phyloP scores from a whole-genome alignment of 2,797 vertebrate species.

The Podarcis siculus region DNA sequence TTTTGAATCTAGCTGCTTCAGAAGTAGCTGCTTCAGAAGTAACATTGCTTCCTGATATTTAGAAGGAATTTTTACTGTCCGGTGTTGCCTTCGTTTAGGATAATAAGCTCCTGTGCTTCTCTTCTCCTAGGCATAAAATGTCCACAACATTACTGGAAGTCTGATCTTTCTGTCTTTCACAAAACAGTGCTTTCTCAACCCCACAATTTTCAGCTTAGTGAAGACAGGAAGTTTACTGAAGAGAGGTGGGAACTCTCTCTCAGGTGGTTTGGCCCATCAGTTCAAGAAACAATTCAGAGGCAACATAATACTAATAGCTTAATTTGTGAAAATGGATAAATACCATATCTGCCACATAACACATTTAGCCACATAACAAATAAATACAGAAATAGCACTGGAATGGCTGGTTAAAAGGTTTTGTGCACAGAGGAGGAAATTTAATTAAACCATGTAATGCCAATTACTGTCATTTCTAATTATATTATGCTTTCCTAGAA shows the following conservation, averaged over 20 bases:
- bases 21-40: no score
- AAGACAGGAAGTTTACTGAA: conserved; percentile 57
- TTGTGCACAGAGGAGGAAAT: conserved; percentile 83
- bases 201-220: conserved; percentile 55
- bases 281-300: conserved; percentile 70
- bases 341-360: conserved; percentile 74
- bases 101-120: neutral
- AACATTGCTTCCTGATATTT: no score
- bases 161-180: conserved; percentile 39
- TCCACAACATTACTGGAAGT: neutral
- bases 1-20: no score
- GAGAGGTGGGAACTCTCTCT: conserved; percentile 55
- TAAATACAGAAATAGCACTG: conserved; percentile 80
- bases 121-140: conserved; percentile 9
- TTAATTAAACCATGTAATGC: conserved; percentile 83
- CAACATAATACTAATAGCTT: conserved; percentile 72
- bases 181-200: conserved; percentile 45
- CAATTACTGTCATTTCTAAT: conserved; percentile 86
- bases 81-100: neutral
- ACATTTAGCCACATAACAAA: conserved; percentile 77
- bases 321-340: conserved; percentile 77
- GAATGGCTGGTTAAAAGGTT: conserved; percentile 82
- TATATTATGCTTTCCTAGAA: conserved; percentile 77
- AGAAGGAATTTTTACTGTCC: no score
- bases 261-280: conserved; percentile 58